Conservation (phyloP, 2,113 vertebrate genomes). For the Halichoerus grypus region DNA sequence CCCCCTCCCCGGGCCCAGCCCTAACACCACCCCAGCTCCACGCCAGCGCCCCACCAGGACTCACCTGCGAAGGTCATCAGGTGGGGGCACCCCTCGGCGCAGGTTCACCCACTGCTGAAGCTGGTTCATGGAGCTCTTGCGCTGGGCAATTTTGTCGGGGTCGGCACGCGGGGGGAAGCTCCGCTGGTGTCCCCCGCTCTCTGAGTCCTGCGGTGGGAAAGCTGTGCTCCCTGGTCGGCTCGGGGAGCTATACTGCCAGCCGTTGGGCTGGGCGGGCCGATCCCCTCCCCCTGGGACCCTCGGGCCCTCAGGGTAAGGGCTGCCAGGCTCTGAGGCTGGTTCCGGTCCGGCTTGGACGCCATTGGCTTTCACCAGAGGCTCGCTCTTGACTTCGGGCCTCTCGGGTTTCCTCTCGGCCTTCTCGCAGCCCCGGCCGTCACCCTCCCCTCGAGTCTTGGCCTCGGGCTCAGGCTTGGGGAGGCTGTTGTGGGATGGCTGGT, state of each 20-base stretch:
- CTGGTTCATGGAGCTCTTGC: constrained; percentile 97
- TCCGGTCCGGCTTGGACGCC: constrained; percentile 81
- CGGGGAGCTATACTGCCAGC: constrained; percentile 88
- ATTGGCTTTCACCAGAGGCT: constrained; percentile 86
- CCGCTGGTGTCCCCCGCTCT: constrained; percentile 86
- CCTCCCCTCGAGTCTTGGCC: constrained; percentile 87
- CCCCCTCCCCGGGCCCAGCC: accelerated
- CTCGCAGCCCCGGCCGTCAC: constrained; percentile 86
- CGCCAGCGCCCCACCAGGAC: accelerated
- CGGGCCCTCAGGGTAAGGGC: constrained; percentile 85
- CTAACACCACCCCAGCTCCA: accelerated
- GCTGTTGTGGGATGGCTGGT: constrained; percentile 83
- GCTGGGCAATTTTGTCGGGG: constrained; percentile 94
- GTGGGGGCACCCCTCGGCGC: constrained; percentile 87
- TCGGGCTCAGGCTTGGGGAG: constrained; percentile 85
- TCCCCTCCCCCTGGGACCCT: constrained; percentile 78
- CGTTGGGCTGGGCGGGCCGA: constrained; percentile 88
- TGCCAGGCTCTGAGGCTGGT: constrained; percentile 82
- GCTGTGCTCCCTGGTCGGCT: constrained; percentile 84
- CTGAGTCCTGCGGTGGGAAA: constrained; percentile 83
- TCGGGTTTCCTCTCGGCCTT: constrained; percentile 85
- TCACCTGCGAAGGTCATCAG: constrained; percentile 95
- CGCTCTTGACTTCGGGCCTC: constrained; percentile 84
- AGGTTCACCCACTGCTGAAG: constrained; percentile 98
- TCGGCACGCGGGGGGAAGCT: constrained; percentile 90